Base-by-base conservation (phyloP, 2,113 vertebrate genomes). In the Pseudorectes ferrugineus region DNA sequence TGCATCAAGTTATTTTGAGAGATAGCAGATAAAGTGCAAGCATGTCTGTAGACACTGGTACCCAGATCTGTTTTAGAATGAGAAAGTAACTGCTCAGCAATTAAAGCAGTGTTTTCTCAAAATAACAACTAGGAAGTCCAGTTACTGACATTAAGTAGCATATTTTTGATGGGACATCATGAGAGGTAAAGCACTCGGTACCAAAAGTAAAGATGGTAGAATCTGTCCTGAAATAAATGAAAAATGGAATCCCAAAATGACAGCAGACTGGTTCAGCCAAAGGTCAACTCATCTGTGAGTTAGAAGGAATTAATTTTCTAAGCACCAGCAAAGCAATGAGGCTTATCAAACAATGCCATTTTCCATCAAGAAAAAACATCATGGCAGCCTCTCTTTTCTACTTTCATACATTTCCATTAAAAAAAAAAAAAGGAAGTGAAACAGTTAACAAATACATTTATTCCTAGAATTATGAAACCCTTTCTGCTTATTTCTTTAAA, bases 271-370 rank as follows among this genome's bases (percentile, higher is more conserved):
- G 95, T 94, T 96, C 93, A 96, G 93, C 85, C 95, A 95, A 93
- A 95, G 96, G 93, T 95, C 92, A 93, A 66, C 63, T 94, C 66
- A 94, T 94, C 82, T 89, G 55, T 85, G 85, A 93, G 78, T 91
- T 80, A 87, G 87, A 88, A 96, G 71, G 75, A 93, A 94, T 95
- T 94, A 83, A 92, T 96, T 94, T 94, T 93, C 87, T 51, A 94
- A 91, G 51, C 88, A 96, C 75, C 82, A 94, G 65, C 38, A 94
- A 80, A 94, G 87, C 89, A 94, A 80, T 88, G 93, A 96, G 85
- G 85, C 81, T 95, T 94, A 80, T 89, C 92, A 96, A 92, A 83
- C 77, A 94, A 80, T 54, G 58, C 17, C 72, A 85, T 93, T 95
- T 95, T 89, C 63, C 59, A 80, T 63, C 49, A 88, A 89, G 63